Percentiles rank a stretch among this genome's conserved stretches.
phyloP scores from a whole-genome alignment of 2,888 invertebrate genomes.

The Apotomis turbidana region DNA sequence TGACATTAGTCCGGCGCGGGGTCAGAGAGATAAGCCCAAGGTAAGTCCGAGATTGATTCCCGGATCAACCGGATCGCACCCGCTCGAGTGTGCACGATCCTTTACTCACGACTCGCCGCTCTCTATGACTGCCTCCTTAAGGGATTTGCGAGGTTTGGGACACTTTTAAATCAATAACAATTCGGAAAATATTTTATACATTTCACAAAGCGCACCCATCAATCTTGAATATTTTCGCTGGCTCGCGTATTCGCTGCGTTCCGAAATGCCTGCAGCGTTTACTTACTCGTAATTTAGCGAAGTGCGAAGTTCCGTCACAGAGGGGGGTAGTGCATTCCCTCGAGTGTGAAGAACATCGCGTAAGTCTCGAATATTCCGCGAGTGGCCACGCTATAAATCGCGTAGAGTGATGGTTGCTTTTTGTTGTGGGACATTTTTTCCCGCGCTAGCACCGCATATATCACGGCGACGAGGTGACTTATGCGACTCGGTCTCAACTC shows the following conservation, averaged over 20 bases:
- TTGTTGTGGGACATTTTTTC: slow-evolving; percentile 81
- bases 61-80: slow-evolving; percentile 70
- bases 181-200: slow-evolving; percentile 27
- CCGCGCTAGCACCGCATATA: slow-evolving; percentile 80
- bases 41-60: slow-evolving; percentile 80
- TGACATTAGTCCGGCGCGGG: slow-evolving; percentile 70
- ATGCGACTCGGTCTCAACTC: slow-evolving; percentile 60
- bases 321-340: slow-evolving; percentile 77
- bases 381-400: slow-evolving; percentile 78
- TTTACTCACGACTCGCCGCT: slow-evolving; percentile 74
- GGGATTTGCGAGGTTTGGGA: slow-evolving; percentile 59
- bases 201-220: slow-evolving; percentile 13
- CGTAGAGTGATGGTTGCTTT: slow-evolving; percentile 78
- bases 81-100: slow-evolving; percentile 75
- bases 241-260: slow-evolving; percentile 27
- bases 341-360: slow-evolving; percentile 74
- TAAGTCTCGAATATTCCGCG: slow-evolving; percentile 74
- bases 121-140: slow-evolving; percentile 66
- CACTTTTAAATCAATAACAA: slow-evolving; percentile 47
- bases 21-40: slow-evolving; percentile 76
- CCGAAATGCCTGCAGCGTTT: slow-evolving; percentile 48
- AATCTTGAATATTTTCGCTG: slow-evolving; percentile 37
- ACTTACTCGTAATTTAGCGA: slow-evolving; percentile 76
- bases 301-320: slow-evolving; percentile 81
- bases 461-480: slow-evolving; percentile 73